Percentiles rank a stretch among this genome's conserved stretches.
Evolutionary conservation across 2,113 vertebrate genomes (phyloP).

Genomic region (Oceanites oceanicus): DNA sequence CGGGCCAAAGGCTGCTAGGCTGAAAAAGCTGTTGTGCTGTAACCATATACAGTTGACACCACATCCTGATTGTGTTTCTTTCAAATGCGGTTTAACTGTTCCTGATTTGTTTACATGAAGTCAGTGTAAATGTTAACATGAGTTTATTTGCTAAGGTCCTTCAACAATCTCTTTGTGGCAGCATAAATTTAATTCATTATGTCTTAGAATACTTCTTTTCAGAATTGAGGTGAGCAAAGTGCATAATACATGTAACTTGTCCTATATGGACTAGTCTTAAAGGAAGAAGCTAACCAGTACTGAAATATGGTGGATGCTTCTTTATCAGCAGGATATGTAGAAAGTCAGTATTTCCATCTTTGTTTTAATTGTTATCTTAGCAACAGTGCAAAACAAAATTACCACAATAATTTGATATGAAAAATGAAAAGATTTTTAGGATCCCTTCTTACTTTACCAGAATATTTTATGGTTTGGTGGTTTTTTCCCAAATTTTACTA

Average conservation of each 20-base stretch:
- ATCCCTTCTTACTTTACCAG: background rate
- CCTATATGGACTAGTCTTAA: background rate
- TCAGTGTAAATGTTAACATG: background rate
- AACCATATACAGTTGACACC: fast-evolving
- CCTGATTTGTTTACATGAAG: background rate
- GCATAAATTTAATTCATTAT: background rate
- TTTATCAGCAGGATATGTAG: background rate
- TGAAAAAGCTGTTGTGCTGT: background rate
- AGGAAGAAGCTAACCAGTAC: background rate
- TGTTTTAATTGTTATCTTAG: background rate
- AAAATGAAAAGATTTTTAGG: background rate
- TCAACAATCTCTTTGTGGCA: background rate
- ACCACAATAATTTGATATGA: background rate
- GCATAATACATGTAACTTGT: background rate
- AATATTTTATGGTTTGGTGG: background rate
- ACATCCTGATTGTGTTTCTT: background rate
- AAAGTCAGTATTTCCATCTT: background rate
- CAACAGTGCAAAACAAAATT: background rate
- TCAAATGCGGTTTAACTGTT: background rate
- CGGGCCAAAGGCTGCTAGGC: background rate
- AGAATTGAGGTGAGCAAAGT: background rate
- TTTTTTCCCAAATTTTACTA: background rate
- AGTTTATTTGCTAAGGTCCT: background rate
- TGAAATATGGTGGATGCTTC: background rate
- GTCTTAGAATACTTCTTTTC: background rate